Conservation (phyloP, 2,888 invertebrate genomes). For the Escarpia spicata region DNA sequence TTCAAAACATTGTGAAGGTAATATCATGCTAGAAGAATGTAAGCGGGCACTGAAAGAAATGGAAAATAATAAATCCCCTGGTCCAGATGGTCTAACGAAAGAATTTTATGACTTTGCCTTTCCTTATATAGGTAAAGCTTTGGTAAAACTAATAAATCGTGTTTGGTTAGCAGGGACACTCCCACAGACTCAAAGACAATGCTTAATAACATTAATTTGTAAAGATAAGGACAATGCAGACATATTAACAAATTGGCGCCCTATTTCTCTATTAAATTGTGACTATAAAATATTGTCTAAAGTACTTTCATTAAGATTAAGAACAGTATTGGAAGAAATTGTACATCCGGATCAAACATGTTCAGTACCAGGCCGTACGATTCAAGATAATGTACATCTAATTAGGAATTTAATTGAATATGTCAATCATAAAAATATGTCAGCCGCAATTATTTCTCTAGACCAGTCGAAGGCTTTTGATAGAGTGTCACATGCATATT, state of each 20-base stretch:
- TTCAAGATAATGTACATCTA: slow-evolving; percentile 7
- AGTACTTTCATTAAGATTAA: neutral
- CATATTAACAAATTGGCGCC: slow-evolving; percentile 18
- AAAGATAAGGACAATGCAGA: neutral
- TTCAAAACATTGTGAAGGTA: too few relatives aligned
- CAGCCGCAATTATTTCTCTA: too few relatives aligned
- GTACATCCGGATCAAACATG: slow-evolving; percentile 14
- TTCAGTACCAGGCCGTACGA: slow-evolving; percentile 9
- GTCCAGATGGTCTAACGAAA: neutral
- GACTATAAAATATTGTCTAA: slow-evolving; percentile 23
- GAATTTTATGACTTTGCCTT: neutral
- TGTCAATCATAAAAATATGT: neutral
- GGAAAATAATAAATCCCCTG: neutral
- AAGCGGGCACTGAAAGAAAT: too few relatives aligned
- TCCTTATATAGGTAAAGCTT: neutral
- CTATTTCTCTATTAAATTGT: slow-evolving; percentile 14
- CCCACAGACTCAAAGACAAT: neutral
- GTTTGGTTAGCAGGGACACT: neutral
- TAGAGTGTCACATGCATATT: too few relatives aligned
- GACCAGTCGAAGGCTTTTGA: too few relatives aligned
- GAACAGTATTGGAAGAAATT: neutral
- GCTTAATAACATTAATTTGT: slow-evolving; percentile 21
- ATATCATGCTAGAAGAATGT: too few relatives aligned
- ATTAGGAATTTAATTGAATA: neutral
- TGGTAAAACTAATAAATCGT: neutral